Evolutionary conservation across 2,888 invertebrate species (phyloP).

Genomic region (Cataglyphis altisquamis): DNA sequence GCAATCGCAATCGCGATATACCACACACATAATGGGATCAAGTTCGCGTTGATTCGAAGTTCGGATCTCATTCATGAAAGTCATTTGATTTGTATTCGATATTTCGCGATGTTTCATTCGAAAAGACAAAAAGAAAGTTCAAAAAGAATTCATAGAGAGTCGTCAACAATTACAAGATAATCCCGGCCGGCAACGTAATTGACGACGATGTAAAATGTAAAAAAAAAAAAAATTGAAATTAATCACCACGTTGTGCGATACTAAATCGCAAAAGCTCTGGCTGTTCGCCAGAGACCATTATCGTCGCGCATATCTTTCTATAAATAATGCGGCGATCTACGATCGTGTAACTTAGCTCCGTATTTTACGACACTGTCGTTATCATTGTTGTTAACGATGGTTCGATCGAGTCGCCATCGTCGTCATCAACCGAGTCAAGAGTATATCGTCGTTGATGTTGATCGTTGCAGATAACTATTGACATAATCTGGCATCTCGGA

Average conservation of each 20-base stretch:
- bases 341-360: conserved; percentile 62
- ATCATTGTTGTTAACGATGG: conserved; percentile 26
- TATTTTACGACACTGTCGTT: conserved; percentile 49
- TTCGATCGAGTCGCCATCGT: neutral
- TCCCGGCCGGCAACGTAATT: neutral
- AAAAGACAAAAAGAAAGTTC: neutral
- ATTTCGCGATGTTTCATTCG: neutral
- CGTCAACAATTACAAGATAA: conserved; percentile 1
- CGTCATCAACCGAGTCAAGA: neutral
- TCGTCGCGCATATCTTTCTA: conserved; percentile 74
- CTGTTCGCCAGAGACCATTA: conserved; percentile 67
- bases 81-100: neutral
- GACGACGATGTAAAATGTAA: conserved; percentile 45
- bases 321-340: conserved; percentile 69
- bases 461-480: conserved; percentile 32
- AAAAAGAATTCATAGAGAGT: neutral
- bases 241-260: conserved; percentile 64
- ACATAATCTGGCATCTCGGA: neutral
- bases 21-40: conserved; percentile 3
- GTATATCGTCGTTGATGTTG: conserved; percentile 14
- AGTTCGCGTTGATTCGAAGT: conserved; percentile 15
- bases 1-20: neutral
- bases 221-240: conserved; percentile 65
- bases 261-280: conserved; percentile 68
- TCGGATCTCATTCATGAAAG: conserved; percentile 25